Conservation (phyloP, 2,888 invertebrate genomes). For the Lobophora halterata region DNA sequence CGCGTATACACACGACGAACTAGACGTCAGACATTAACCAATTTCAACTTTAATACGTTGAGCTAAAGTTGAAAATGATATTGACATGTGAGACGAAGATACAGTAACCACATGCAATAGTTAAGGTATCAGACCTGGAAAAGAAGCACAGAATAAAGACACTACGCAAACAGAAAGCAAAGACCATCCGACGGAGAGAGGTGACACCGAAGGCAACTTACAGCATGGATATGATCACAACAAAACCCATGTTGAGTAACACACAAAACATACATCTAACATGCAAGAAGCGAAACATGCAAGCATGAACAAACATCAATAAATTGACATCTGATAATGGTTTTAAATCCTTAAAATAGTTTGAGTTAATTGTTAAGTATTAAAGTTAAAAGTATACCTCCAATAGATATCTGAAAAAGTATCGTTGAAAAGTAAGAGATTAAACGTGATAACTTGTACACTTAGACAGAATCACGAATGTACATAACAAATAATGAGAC, state of each 20-base stretch:
- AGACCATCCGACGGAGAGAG: constrained; percentile 46
- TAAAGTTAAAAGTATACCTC: constrained; percentile 68
- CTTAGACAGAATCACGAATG: constrained; percentile 47
- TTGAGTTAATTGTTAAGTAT: constrained; percentile 73
- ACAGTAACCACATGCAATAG: constrained; percentile 26
- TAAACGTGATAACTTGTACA: constrained; percentile 51
- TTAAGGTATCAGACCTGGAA: constrained; percentile 28
- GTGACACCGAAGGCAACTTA: constrained; percentile 56
- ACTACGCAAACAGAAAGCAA: constrained; percentile 64
- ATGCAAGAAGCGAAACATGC: constrained; percentile 58
- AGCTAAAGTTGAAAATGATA: constrained; percentile 17
- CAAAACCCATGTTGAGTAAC: constrained; percentile 63
- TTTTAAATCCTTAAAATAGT: constrained; percentile 47
- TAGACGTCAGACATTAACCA: constrained; percentile 15
- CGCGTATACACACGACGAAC: constrained; percentile 22
- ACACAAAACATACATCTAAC: constrained; percentile 40
- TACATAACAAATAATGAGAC: constrained; percentile 54
- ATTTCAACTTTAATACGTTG: constrained; percentile 5
- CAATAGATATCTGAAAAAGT: constrained; percentile 59
- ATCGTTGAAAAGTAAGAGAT: constrained; percentile 53
- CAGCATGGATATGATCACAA: constrained; percentile 66
- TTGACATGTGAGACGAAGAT: constrained; percentile 19
- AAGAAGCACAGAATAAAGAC: constrained; percentile 38
- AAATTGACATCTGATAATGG: constrained; percentile 45
- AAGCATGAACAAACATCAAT: constrained; percentile 57